Percentiles rank a stretch among this genome's conserved stretches.
phyloP scores from a whole-genome alignment of 2,113 vertebrate species.

The Beaufortia kweichowensis region DNA sequence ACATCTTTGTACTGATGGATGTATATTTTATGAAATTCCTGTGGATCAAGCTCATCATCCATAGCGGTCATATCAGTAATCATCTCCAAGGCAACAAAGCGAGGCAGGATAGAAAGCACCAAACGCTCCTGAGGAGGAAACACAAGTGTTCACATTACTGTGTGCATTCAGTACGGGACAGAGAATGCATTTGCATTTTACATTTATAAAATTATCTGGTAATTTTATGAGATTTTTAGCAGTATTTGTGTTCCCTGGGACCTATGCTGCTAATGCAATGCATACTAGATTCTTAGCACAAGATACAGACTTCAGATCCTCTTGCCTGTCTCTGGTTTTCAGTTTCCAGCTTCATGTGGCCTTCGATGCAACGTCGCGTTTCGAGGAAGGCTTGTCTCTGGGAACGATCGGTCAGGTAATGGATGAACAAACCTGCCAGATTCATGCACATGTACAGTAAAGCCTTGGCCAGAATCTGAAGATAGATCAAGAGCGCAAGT shows the following conservation, averaged over 20 bases:
- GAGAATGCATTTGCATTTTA: too few species aligned
- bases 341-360: constrained; percentile 87
- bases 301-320: neutral
- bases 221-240: too few species aligned
- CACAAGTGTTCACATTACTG: neutral
- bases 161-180: neutral
- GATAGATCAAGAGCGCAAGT: neutral
- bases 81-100: constrained; percentile 79
- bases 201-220: too few species aligned
- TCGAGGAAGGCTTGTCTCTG: constrained; percentile 96
- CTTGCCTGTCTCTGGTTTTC: constrained; percentile 95
- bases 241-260: too few species aligned
- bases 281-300: neutral
- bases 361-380: constrained; percentile 91
- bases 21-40: constrained; percentile 77
- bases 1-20: constrained; percentile 77
- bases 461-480: constrained; percentile 85
- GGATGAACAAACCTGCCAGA: constrained; percentile 93
- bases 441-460: constrained; percentile 95
- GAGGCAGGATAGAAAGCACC: constrained; percentile 74
- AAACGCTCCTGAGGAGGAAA: constrained; percentile 67
- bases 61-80: constrained; percentile 72
- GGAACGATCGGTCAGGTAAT: constrained; percentile 90
- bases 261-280: too few species aligned
- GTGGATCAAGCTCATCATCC: constrained; percentile 69